Base-by-base conservation (phyloP, 2,888 invertebrate genomes). In the Phyto melanocephala region DNA sequence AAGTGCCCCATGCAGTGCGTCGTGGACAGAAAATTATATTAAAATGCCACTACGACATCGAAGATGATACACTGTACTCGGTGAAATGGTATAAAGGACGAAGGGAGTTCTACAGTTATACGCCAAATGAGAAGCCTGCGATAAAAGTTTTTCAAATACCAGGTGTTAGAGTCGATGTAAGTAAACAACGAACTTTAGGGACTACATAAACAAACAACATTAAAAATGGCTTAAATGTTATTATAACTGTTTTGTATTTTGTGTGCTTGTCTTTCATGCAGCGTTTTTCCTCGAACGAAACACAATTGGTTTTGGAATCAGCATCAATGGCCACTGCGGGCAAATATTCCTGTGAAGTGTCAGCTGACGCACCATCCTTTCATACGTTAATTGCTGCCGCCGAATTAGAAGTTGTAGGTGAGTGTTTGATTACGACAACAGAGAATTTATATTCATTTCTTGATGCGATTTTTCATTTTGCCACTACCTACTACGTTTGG, bases 1-100 rank as follows among this genome's bases (percentile, higher is more conserved):
- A 92, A 82, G 93, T 95, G 5, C 95, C 95, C 11, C 92, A 93
- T 67, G 94, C 95, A 0, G 94, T 94, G 22, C 92, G 93, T 82
- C 92, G 93, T 45, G 94, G 94, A 8, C 92, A 94, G 60, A 92
- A 92, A 85, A 94, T 94, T 11, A 92, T 92, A 81, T 92, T 95
- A 86, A 92, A 92, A 86, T 97, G 97, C 91, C 92, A 93, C 84
- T 94, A 96, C 87, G 95, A 96, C 88, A 93, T 96, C 92, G 95
- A 96, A 89, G 94, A 93, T 7, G 94, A 94, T 35, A 94, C 93
- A 1, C 92, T 97, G 50, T 97, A 96, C 91, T 94, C 96, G 1
- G 95, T 97, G 65, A 96, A 96, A 92, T 97, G 96, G 96, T 97
- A 96, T 90, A 93, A 96, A 74, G 96, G 96, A 0, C 93, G 92